A percentile compares a stretch with the other conserved stretches of the same genome.
phyloP scores from a whole-genome alignment of 2,888 invertebrate genomes.

The Laothoe populi region DNA sequence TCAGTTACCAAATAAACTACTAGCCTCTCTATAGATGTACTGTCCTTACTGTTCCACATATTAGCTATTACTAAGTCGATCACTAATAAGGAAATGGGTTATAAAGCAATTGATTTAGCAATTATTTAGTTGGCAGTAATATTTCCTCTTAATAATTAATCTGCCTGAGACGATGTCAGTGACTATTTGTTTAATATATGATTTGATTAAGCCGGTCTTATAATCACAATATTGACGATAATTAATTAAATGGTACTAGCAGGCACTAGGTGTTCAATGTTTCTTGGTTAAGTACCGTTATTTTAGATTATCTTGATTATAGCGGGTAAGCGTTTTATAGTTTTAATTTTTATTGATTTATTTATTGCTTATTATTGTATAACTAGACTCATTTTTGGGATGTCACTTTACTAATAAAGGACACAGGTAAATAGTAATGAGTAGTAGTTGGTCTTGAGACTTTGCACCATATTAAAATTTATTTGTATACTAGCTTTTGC shows the following conservation, averaged over 20 bases:
- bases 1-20: neutral
- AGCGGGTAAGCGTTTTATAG: no score
- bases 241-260: slow-evolving; percentile 5
- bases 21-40: neutral
- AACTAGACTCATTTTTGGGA: no score
- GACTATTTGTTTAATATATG: neutral
- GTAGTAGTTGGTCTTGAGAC: no score
- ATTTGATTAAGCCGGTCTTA: neutral
- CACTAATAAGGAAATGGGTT: slow-evolving; percentile 20
- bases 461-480: no score
- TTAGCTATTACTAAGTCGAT: slow-evolving; percentile 8
- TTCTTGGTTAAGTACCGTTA: neutral
- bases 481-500: no score
- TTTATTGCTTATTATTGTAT: no score
- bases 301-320: neutral
- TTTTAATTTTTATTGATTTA: no score
- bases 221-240: neutral
- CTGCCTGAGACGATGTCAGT: slow-evolving; percentile 16
- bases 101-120: slow-evolving; percentile 15
- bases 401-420: no score
- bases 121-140: slow-evolving; percentile 9
- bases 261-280: neutral
- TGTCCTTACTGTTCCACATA: neutral
- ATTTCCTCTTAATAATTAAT: slow-evolving; percentile 29
- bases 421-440: no score